Conservation (phyloP, 1,140 invertebrate genomes). For the Matsumurasca onukii region DNA sequence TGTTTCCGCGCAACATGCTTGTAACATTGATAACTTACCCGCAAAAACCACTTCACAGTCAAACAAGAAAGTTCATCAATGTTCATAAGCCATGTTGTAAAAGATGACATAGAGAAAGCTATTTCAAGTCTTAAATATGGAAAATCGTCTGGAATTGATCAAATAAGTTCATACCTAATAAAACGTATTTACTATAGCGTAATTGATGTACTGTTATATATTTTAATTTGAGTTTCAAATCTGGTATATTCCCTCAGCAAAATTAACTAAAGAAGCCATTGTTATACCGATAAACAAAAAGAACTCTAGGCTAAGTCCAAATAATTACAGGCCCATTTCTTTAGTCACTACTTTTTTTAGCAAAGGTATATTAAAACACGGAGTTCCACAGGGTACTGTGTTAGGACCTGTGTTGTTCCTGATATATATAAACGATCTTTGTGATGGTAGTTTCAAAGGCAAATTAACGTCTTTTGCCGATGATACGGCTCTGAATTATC, state of each 20-base stretch:
- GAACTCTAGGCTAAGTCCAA: too few relatives aligned
- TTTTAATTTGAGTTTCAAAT: constrained; percentile 6
- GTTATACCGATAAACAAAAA: too few relatives aligned
- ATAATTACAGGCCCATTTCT: too few relatives aligned
- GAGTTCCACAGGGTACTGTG: too few relatives aligned
- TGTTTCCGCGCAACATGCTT: background rate
- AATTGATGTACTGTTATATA: background rate
- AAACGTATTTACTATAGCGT: background rate
- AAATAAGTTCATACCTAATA: background rate
- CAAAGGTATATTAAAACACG: too few relatives aligned
- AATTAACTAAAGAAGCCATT: background rate
- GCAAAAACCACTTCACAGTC: background rate
- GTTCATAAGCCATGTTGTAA: background rate
- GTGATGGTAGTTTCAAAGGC: too few relatives aligned
- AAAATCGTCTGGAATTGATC: background rate
- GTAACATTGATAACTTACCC: background rate
- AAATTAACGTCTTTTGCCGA: too few relatives aligned
- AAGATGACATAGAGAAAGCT: background rate
- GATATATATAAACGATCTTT: too few relatives aligned
- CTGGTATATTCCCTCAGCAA: constrained; percentile 9
- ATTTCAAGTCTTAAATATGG: background rate
- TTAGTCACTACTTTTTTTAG: too few relatives aligned
- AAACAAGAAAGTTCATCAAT: background rate
- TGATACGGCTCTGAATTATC: too few relatives aligned
- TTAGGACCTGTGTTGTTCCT: too few relatives aligned